Evolutionary conservation across 2,113 vertebrate genomes (phyloP), one percentile per base, ranked within the genome.

Genomic region (Garra rufa): DNA sequence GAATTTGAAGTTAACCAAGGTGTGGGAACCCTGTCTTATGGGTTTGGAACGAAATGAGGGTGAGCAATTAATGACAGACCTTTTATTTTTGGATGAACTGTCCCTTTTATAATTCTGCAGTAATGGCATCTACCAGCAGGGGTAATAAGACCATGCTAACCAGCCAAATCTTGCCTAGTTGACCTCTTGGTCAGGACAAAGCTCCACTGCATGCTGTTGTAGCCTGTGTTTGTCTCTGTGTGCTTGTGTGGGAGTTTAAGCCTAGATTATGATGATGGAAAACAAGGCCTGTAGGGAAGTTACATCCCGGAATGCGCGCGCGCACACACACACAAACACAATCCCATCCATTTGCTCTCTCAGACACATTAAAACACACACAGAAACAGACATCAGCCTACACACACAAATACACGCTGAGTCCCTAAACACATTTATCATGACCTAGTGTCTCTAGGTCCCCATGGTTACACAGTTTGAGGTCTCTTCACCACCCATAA

Each of bases 381-480:
- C 77, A 61, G 24, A 65, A 34, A 67, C 84, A 71, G 30, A 84
- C 30, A 69, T 65, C 14, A 28, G 77, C 11, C 59, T 44, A 71
- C 50, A 81, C 76, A 71, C 75, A 81, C 78, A 65, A 44, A 48
- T 26, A 26, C 43, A 76, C 73, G 44, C 26, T 30, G n/a, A 78
- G 24, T 43, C 65, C 41, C 28, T 24, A 80, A 82, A 81, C 82
- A 81, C 88, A 92, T 91, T 89, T 81, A 90, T 92, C 89, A 90
- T 75, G 79, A 87, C 81, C 67, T 76, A 61, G 84, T 38, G 82
- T 89, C 88, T 91, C 79, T 77, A 85, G 70, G 76, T 77, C 88
- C 88, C 90, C 79, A 83, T 52, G 24, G 63, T 80, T 73, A 8
- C 65, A 28, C n/a, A 46, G 44, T 78, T 26, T 84, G 73, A 77